These are phyloP conservation scores for Sycophila texana DNA, from an alignment of 2,888 invertebrate genomes.

Conservation along the genomic window DNA sequence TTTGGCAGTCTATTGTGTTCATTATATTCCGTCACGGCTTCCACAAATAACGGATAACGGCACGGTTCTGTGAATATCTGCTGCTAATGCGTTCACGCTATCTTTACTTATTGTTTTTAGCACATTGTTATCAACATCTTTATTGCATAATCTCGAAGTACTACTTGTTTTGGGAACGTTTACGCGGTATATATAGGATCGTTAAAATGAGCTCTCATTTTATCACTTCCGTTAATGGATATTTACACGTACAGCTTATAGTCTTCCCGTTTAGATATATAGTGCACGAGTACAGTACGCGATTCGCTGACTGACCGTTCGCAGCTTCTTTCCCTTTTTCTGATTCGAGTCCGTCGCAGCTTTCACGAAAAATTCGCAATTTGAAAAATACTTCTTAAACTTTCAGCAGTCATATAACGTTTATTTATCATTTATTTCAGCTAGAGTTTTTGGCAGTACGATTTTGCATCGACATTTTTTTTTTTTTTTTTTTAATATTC, in stretches of 20 bases:
- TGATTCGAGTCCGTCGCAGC: slow-evolving; percentile 7
- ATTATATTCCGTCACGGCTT: slow-evolving; percentile 36
- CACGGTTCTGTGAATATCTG: slow-evolving; percentile 38
- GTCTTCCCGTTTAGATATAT: slow-evolving; percentile 13
- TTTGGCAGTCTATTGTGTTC: slow-evolving; percentile 63
- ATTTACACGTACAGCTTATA: slow-evolving; percentile 40
- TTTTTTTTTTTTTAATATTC: slow-evolving; percentile 6
- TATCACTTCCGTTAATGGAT: slow-evolving; percentile 37
- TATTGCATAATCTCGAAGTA: slow-evolving; percentile 42
- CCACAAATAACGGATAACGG: slow-evolving; percentile 40
- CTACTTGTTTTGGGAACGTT: slow-evolving; percentile 33
- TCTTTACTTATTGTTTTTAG: slow-evolving; percentile 25
- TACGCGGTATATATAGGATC: slow-evolving; percentile 19
- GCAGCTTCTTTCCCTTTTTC: background rate
- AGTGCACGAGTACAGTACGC: slow-evolving; percentile 10
- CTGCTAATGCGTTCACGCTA: background rate
- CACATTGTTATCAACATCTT: slow-evolving; percentile 18
- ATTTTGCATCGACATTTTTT: slow-evolving; percentile 13
- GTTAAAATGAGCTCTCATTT: slow-evolving; percentile 40
- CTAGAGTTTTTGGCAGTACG: slow-evolving; percentile 15
- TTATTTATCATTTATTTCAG: slow-evolving; percentile 11
- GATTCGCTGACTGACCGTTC: slow-evolving; percentile 12
- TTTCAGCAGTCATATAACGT: background rate
- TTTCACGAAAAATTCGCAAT: background rate
- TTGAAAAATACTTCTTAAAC: slow-evolving; percentile 35